Base-by-base conservation (phyloP, 2,113 vertebrate species). In the Suricata suricatta region DNA sequence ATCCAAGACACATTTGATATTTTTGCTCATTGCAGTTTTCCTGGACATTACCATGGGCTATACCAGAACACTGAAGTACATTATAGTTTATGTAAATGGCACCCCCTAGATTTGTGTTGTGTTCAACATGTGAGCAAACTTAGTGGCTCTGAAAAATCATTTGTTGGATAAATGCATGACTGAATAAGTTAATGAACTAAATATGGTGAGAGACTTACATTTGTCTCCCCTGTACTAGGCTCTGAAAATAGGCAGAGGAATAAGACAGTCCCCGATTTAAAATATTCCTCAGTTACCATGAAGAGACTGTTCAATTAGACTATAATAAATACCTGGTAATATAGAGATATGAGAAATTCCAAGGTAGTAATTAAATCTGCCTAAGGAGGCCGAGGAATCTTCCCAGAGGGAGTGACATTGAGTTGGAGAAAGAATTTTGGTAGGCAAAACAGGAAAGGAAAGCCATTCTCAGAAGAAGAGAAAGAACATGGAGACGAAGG, bases 111-210 rank as follows among this genome's bases (percentile, higher is more conserved):
- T 31, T 0, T 41, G 41, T 88, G 21, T 47, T 94, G 13, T 88
- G 2, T 81, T 92, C 27, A 90, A 52, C 17, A 54, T 5, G 25
- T 12, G 21, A 54, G 17, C 68, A 63, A 79, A 79, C 7, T 76
- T 47, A 7, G 33, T 14, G 10, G 4, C 13, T 19, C 83, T 89
- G n/a, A 83, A 86, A 86, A 92, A 54, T 47, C n/a, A 95, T 92
- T 60, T 96, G 25, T 69, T 92, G 19, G 50, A 76, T 93, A 54
- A 95, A 35, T 68, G 31, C 72, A 93, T 60, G 38, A 88, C 77
- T 77, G 60, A 94, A 91, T 69, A 38, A 88, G 84, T 89, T 50
- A 94, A 85, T 44, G 72, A 76, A 44, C 69, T 27, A 95, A 84
- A 68, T 66, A 74, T 10, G 13, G 14, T 21, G 27, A 68, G 41